Evolutionary conservation across 2,797 vertebrate genomes (phyloP).

Genomic region (Hafferia zeledoni): DNA sequence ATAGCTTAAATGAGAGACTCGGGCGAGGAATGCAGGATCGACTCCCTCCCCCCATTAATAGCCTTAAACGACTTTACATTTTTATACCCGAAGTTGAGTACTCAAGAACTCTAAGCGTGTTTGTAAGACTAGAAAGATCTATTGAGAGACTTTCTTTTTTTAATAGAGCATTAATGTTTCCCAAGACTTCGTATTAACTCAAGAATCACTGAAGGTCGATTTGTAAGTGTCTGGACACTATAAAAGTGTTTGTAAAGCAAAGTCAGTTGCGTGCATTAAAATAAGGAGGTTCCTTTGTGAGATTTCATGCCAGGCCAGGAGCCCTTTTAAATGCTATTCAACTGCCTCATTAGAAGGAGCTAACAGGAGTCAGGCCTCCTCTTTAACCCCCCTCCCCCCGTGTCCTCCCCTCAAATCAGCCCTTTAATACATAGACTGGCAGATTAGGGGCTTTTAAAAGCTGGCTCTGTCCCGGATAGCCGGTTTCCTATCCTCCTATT

Average conservation of each 20-base stretch:
- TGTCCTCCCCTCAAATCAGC: conserved; percentile 40
- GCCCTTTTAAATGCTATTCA: conserved; percentile 60
- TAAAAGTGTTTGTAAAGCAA: conserved; percentile 60
- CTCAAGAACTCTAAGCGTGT: conserved; percentile 33
- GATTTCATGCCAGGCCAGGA: conserved; percentile 63
- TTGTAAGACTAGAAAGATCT: conserved; percentile 62
- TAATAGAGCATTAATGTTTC: conserved; percentile 47
- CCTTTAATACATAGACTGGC: conserved; percentile 45
- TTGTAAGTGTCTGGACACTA: conserved; percentile 65
- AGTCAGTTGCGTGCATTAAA: conserved; percentile 56
- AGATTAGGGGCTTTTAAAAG: conserved; percentile 60
- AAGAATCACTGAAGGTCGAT: conserved; percentile 55
- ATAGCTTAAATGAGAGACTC: neutral
- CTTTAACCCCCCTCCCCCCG: neutral
- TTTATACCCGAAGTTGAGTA: conserved; percentile 21
- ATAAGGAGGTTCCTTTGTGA: conserved; percentile 68
- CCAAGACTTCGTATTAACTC: conserved; percentile 59
- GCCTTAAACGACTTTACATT: conserved; percentile 39
- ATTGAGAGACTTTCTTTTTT: conserved; percentile 29
- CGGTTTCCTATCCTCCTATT: conserved; percentile 36
- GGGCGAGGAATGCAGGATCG: conserved; percentile 16
- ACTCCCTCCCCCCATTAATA: conserved; percentile 8
- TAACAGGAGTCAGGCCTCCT: conserved; percentile 59
- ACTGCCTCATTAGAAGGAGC: conserved; percentile 63
- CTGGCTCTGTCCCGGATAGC: conserved; percentile 3